Base-by-base conservation (phyloP, 2,113 vertebrate genomes). In the Hassar affinis region DNA sequence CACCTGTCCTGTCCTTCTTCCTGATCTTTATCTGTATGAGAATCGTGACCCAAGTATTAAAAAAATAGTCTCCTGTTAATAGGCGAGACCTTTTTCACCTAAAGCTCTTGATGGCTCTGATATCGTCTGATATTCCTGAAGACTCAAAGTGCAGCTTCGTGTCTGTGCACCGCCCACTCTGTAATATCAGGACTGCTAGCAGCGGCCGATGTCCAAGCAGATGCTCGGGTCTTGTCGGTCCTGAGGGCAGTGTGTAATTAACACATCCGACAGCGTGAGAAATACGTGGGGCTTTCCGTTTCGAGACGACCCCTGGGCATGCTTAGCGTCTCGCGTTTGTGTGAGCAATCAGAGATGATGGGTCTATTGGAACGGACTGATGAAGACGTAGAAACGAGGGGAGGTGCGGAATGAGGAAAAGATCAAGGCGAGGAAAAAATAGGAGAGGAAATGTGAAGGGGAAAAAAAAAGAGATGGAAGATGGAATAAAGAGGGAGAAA, bases 211-310 rank as follows among this genome's bases (percentile, higher is more conserved):
- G 64, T 84, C 83, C 83, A 79, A 79, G 64, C 83, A 64, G 85
- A 68, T 62, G 38, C n/a, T 62, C 42, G 57, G 85, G 54, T 79
- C 80, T 82, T 10, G 69, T 35, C n/a, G n/a, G 84, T 84, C 86
- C 84, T 84, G 77, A 78, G 85, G 86, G 82, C 62, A 51, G 61
- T 38, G 61, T 79, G 79, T 86, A 83, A 86, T 89, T 86, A 86
- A 86, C 83, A 83, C 86, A 74, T 85, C 59, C 42, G 42, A 80
- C 80, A 66, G 56, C 66, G 81, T 82, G 51, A 84, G 69, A 83
- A 87, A 82, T 78, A 86, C 85, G 84, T 42, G 18, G 56, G 51
- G 82, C 85, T 85, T 85, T 89, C 86, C 78, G 85, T 85, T 87
- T 86, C 75, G 54, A 85, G 68, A 80, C 54, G 30, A 84, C 79